Conservation (phyloP, 1,140 invertebrate species). For the Parasteatoda tepidariorum region DNA sequence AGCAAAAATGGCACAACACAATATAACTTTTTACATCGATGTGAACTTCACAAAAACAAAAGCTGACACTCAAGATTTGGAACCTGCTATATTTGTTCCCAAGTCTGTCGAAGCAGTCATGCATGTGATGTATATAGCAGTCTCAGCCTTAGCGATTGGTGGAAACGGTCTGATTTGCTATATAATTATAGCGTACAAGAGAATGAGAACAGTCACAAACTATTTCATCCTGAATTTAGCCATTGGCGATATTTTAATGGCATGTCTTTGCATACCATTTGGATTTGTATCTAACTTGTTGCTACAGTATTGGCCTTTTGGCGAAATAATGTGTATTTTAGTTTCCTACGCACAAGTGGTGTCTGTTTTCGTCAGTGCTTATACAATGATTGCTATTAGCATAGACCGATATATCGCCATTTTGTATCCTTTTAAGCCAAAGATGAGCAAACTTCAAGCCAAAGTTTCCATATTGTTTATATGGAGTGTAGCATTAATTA, state of each 20-base stretch:
- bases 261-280: slow-evolving; percentile 86
- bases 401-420: slow-evolving; percentile 89
- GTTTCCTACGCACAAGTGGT: slow-evolving; percentile 77
- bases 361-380: slow-evolving; percentile 74
- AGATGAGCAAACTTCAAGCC: slow-evolving; percentile 79
- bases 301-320: slow-evolving; percentile 87
- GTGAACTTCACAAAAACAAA: too few species aligned
- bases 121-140: slow-evolving; percentile 78
- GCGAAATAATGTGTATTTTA: slow-evolving; percentile 78
- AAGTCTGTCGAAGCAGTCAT: slow-evolving; percentile 69
- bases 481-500: slow-evolving; percentile 81
- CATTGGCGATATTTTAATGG: slow-evolving; percentile 86
- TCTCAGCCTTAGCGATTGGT: slow-evolving; percentile 79
- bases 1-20: too few species aligned
- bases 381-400: slow-evolving; percentile 86
- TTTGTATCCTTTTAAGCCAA: slow-evolving; percentile 84
- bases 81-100: not conserved
- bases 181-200: slow-evolving; percentile 79
- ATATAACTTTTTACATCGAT: too few species aligned
- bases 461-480: slow-evolving; percentile 79
- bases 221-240: slow-evolving; percentile 89
- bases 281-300: slow-evolving; percentile 81
- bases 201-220: slow-evolving; percentile 89
- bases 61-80: too few species aligned
- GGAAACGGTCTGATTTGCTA: slow-evolving; percentile 86